Conservation (phyloP, 1,140 invertebrate species). For the Stenopsyche tienmushanensis region DNA sequence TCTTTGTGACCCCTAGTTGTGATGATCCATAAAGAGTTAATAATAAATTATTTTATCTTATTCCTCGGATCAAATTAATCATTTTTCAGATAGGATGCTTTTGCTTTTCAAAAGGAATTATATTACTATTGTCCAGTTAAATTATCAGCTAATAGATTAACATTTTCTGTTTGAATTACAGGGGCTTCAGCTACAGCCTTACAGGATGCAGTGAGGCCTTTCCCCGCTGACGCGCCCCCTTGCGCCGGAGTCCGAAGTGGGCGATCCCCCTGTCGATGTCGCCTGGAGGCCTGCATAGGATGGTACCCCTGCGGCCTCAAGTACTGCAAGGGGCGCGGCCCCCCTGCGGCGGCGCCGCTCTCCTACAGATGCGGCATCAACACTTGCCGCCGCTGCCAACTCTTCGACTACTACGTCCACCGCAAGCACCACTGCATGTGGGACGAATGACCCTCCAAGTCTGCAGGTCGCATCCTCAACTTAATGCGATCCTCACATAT, state of each 20-base stretch:
- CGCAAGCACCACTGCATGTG: constrained; percentile 84
- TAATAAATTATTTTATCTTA: too few relatives aligned
- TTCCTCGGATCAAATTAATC: too few relatives aligned
- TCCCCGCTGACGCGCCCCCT: constrained; percentile 49
- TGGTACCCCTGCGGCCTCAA: constrained; percentile 85
- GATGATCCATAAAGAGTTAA: too few relatives aligned
- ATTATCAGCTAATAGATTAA: background rate
- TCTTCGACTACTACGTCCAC: constrained; percentile 77
- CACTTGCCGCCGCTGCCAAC: constrained; percentile 82
- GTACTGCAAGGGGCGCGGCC: constrained; percentile 72
- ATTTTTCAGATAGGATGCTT: too few relatives aligned
- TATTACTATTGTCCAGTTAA: background rate
- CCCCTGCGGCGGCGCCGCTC: constrained; percentile 42
- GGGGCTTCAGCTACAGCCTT: constrained; percentile 62
- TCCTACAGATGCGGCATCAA: constrained; percentile 86
- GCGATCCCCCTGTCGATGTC: constrained; percentile 74
- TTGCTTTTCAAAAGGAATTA: background rate
- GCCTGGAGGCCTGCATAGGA: constrained; percentile 72
- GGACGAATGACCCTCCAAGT: constrained; percentile 70
- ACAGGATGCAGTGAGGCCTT: constrained; percentile 58
- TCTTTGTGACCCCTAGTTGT: too few relatives aligned
- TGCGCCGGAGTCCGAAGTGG: constrained; percentile 66
- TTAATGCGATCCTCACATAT: too few relatives aligned
- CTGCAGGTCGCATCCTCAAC: background rate
- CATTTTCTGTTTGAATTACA: constrained; percentile 43